These are phyloP conservation scores for Petrocephalus schoutedeni DNA, from an alignment of 2,797 vertebrate species.

Conservation along the genomic window DNA sequence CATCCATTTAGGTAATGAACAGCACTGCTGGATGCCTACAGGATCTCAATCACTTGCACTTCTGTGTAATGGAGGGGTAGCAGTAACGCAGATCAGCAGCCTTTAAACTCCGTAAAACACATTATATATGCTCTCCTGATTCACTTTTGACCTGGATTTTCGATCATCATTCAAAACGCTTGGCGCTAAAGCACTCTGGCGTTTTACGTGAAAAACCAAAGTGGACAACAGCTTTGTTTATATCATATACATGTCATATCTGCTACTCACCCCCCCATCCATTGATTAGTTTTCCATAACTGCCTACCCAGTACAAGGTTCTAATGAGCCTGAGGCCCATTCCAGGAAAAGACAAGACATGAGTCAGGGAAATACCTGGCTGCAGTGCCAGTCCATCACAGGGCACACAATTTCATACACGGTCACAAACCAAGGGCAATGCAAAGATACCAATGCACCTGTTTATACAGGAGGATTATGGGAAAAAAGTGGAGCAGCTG, in stretches of 20 bases:
- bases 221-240: background rate
- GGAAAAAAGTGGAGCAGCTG: background rate
- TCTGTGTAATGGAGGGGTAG: conserved; percentile 33
- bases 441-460: background rate
- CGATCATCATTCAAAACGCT: background rate
- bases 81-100: conserved; percentile 21
- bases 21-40: conserved; percentile 34
- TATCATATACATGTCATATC: background rate
- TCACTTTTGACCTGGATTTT: background rate
- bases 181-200: background rate
- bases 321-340: background rate
- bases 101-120: conserved; percentile 38
- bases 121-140: conserved; percentile 26
- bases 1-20: conserved; percentile 31
- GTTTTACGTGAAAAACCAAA: background rate
- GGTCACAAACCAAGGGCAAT: background rate
- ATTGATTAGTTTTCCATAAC: background rate
- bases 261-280: background rate
- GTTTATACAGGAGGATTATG: background rate
- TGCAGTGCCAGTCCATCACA: background rate
- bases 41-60: conserved; percentile 50
- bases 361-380: background rate
- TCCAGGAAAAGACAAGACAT: background rate
- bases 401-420: background rate
- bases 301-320: background rate